Conservation (phyloP, 2,888 invertebrate species). For the Pseudococcus longispinus region DNA sequence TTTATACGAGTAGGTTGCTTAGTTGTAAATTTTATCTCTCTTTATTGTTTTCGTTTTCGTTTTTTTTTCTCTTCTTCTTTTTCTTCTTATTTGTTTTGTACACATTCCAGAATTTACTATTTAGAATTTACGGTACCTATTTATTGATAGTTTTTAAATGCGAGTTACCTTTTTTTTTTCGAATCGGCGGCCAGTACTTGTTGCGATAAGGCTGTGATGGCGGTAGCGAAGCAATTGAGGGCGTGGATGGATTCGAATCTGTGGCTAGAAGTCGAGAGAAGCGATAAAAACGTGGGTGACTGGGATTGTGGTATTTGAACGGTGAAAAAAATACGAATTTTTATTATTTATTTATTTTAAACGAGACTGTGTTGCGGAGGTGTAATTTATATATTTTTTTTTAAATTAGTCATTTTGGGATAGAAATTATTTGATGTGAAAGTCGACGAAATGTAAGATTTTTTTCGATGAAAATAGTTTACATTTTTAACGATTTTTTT, state of each 20-base stretch:
- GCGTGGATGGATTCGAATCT: neutral
- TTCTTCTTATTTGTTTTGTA: slow-evolving; percentile 12
- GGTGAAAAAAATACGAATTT: neutral
- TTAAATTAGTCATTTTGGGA: too few relatives aligned
- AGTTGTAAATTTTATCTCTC: neutral
- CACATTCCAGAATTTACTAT: slow-evolving; percentile 32
- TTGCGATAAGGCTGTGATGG: slow-evolving; percentile 32
- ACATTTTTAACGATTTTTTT: too few relatives aligned
- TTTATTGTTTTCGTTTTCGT: slow-evolving; percentile 9
- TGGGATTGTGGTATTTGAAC: neutral
- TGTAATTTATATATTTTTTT: too few relatives aligned
- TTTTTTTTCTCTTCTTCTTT: neutral
- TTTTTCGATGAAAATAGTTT: too few relatives aligned
- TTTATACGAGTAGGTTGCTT: neutral
- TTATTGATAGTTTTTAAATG: neutral
- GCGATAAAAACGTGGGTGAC: neutral
- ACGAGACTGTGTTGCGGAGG: too few relatives aligned
- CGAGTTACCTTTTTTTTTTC: slow-evolving; percentile 16
- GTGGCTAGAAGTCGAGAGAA: neutral
- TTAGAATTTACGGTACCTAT: neutral
- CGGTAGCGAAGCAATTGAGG: neutral
- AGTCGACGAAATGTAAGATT: too few relatives aligned
- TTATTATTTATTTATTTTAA: too few relatives aligned
- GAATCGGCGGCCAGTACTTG: slow-evolving; percentile 31
- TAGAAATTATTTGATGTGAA: too few relatives aligned